Conservation (phyloP, 2,888 invertebrate species). For the Volucella inanis region DNA sequence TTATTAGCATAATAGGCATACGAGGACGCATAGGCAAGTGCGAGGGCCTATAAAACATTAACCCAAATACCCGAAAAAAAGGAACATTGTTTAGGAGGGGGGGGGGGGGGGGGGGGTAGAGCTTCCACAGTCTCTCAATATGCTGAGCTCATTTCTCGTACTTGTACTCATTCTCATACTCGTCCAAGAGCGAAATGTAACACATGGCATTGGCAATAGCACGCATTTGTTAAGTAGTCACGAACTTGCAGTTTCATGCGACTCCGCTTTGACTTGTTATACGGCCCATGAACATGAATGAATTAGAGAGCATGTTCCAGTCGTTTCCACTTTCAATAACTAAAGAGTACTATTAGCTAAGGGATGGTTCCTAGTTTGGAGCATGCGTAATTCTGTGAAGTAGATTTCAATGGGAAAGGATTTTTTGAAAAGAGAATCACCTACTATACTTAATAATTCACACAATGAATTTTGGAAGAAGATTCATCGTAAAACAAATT, state of each 20-base stretch:
- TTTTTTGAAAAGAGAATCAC: not conserved
- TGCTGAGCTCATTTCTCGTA: not conserved
- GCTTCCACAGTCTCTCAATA: too few relatives aligned
- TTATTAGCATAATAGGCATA: not conserved
- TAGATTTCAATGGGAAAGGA: not conserved
- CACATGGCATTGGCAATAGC: slow-evolving; percentile 6
- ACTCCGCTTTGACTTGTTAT: not conserved
- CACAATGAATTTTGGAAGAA: slow-evolving; percentile 1
- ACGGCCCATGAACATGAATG: not conserved
- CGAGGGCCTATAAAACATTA: too few relatives aligned
- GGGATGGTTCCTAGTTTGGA: not conserved
- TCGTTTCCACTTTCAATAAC: too few relatives aligned
- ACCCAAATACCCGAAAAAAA: too few relatives aligned
- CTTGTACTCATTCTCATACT: not conserved
- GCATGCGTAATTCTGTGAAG: slow-evolving; percentile 5
- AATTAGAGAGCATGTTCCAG: slow-evolving; percentile 5
- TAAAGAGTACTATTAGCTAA: not conserved
- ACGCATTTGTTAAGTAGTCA: slow-evolving; percentile 39
- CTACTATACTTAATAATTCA: not conserved
- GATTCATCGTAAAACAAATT: not conserved
- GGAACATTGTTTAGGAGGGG: too few relatives aligned
- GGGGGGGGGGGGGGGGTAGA: too few relatives aligned
- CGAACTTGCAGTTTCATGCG: slow-evolving; percentile 17
- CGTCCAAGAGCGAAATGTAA: not conserved
- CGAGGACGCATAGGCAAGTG: too few relatives aligned